Evolutionary conservation across 53 echinoderm and acorn worm genomes (phyloP).

Genomic region (Arbacia lixula): DNA sequence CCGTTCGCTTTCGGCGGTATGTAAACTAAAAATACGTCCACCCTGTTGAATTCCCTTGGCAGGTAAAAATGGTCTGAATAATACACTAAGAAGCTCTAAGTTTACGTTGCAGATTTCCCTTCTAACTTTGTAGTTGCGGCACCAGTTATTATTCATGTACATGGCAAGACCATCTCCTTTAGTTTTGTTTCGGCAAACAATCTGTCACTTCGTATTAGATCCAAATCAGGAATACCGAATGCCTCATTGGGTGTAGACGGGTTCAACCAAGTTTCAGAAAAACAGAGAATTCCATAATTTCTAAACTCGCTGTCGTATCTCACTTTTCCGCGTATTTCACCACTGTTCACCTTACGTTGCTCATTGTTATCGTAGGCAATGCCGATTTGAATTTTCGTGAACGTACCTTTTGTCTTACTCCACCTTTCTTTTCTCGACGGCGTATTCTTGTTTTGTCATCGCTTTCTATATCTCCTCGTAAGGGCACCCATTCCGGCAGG

Average conservation of each 20-base stretch:
- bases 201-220: slow-evolving; percentile 17
- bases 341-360: too few species aligned
- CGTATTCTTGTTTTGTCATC: too few species aligned
- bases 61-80: slow-evolving; percentile 40
- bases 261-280: slow-evolving; percentile 51
- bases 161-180: slow-evolving; percentile 29
- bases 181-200: background rate
- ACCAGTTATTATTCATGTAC: slow-evolving; percentile 9
- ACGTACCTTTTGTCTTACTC: too few species aligned
- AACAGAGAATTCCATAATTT: slow-evolving; percentile 35
- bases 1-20: slow-evolving; percentile 16
- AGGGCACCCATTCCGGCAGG: too few species aligned
- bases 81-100: slow-evolving; percentile 35
- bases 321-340: background rate
- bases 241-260: background rate
- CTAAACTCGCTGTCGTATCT: too few species aligned
- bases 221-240: slow-evolving; percentile 32
- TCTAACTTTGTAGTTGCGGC: background rate
- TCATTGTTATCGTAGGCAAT: too few species aligned
- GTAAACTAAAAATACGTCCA: slow-evolving; percentile 23
- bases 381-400: too few species aligned
- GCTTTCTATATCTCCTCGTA: too few species aligned
- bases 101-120: slow-evolving; percentile 26
- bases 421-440: too few species aligned
- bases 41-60: slow-evolving; percentile 45